phyloP scores from a whole-genome alignment of 2,113 vertebrate species.

The Lagopus leucura region DNA sequence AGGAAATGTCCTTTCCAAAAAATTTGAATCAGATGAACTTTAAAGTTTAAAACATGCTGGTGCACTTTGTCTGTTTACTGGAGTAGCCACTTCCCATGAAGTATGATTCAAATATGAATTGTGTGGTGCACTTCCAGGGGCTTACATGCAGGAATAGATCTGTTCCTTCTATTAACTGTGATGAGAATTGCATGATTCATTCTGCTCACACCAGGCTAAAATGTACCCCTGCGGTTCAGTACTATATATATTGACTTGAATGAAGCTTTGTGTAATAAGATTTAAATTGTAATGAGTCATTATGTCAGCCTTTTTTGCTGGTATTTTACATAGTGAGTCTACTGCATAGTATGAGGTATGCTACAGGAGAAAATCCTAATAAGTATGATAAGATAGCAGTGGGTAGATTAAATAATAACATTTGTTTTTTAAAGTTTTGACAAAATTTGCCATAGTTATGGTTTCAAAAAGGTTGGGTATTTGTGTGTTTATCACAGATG shows the following conservation, averaged over 20 bases:
- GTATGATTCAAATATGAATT: not conserved
- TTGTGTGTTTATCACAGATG: not conserved
- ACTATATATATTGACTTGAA: slow-evolving; percentile 8
- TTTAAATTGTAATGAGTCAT: slow-evolving; percentile 63
- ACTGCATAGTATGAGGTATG: not conserved
- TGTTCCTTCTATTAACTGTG: not conserved
- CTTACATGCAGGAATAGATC: not conserved
- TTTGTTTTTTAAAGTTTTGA: not conserved
- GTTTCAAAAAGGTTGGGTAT: not conserved
- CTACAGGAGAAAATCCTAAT: not conserved
- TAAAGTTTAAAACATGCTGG: not conserved
- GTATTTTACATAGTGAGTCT: not conserved
- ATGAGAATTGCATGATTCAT: not conserved
- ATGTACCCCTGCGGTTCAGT: slow-evolving; percentile 2
- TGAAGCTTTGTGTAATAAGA: slow-evolving; percentile 53
- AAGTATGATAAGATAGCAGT: not conserved
- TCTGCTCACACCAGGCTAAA: slow-evolving; percentile 22
- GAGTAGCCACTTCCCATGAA: not conserved
- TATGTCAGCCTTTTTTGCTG: not conserved
- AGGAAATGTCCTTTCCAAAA: not conserved
- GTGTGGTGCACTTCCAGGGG: not conserved
- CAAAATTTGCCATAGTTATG: not conserved
- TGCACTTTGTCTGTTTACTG: not conserved
- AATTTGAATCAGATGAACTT: not conserved
- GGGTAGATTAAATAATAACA: not conserved